Evolutionary conservation across 1,140 invertebrate genomes (phyloP).

Genomic region (Plutomurus gul): DNA sequence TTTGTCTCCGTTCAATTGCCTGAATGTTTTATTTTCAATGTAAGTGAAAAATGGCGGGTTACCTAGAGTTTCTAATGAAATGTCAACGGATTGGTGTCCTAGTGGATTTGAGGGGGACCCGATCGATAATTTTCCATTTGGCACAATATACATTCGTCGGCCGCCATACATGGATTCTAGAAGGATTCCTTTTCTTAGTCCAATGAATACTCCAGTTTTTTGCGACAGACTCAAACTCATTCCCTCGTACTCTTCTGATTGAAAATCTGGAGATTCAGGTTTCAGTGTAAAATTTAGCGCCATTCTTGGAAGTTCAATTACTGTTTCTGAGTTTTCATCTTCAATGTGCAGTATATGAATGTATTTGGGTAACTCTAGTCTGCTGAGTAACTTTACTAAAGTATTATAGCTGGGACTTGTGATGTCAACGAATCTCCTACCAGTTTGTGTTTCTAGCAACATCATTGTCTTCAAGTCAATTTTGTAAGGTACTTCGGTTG

Average conservation of each 20-base stretch:
- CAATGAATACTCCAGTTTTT: neutral
- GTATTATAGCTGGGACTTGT: neutral
- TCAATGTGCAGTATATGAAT: too few species aligned
- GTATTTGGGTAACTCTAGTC: too few species aligned
- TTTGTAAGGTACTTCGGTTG: too few species aligned
- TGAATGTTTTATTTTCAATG: conserved; percentile 12
- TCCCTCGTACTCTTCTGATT: conserved; percentile 11
- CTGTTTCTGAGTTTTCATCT: too few species aligned
- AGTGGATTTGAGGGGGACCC: neutral
- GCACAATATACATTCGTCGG: neutral
- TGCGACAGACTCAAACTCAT: neutral
- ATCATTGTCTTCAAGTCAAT: too few species aligned
- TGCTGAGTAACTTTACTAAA: too few species aligned
- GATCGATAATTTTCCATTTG: neutral
- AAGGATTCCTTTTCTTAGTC: conserved; percentile 13
- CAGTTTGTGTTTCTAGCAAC: neutral
- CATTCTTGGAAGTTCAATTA: neutral
- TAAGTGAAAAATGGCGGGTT: conserved; percentile 25
- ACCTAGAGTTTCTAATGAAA: neutral
- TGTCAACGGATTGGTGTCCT: neutral
- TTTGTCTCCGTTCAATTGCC: conserved; percentile 24
- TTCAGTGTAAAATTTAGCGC: too few species aligned
- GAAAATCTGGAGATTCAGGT: neutral
- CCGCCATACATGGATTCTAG: neutral
- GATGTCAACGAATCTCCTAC: neutral